Base-by-base conservation (phyloP, 1,140 invertebrate genomes). In the Eriosoma lanigerum region DNA sequence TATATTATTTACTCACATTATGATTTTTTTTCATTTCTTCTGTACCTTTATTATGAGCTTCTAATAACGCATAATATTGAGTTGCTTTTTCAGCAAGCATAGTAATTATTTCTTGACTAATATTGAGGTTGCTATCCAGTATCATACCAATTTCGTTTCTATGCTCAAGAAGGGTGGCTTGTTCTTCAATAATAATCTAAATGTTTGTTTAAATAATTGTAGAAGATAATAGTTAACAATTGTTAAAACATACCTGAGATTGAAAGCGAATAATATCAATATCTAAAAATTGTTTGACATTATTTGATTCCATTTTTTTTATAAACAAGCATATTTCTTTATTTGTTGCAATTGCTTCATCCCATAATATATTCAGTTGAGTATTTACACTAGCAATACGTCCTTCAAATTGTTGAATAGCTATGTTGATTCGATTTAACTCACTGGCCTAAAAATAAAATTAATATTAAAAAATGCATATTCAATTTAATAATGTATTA, bases 91-190 rank as follows among this genome's bases (percentile, higher is more conserved):
- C 75, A 46, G 75, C 75, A 60, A 78, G 38, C 56, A 48, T 78
- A 46, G 52, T 78, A 26, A 44, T 78, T 46, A 78, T 4, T 60
- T 78, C 56, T 24, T 78, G 56, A 48, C 75, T 78, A 1, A 78
- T 78, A 78, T 58, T 29, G 26, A 60, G 56, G 12, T 78, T 78
- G 24, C 75, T 78, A 1, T 78, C 56, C 13, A 78, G 48, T 46
- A 78, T 78, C 75, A 78, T 78, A 19, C 75, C 75, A n/a, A 78
- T 78, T 48, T 78, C 75, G 62, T 78, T 78, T 78, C 75, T 58
- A 62, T 78, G 75, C 10, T 78, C 75, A 48, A 60, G 56, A 48
- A 78, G 56, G 10, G 38, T 48, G 26, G 3, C n/a, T 12, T 48
- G 29, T 26, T 78, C 56, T 62, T 78, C 75, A 29, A 26, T 62